Percentiles rank a stretch among this genome's conserved stretches.
Conservation (phyloP, 2,888 invertebrate species). For the Poecilobothrus nobilitatus region DNA sequence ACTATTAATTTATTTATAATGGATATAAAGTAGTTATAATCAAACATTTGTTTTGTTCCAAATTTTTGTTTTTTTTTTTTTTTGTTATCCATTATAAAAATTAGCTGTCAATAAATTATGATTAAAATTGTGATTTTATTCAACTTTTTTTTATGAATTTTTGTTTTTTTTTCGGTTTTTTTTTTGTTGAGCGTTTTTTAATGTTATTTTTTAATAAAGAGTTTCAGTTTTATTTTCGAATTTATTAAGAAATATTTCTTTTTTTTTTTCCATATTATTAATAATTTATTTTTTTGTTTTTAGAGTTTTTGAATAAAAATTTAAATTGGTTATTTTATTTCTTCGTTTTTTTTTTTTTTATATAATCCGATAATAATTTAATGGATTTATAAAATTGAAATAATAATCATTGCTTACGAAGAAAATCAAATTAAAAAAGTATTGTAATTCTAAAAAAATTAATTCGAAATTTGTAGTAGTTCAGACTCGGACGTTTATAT, state of each 20-base stretch:
- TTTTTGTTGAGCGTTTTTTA: neutral
- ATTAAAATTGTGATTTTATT: neutral
- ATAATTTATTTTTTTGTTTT: neutral
- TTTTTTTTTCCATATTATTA: no score
- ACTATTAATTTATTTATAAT: no score
- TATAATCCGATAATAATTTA: neutral
- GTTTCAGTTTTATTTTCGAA: neutral
- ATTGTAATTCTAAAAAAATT: no score
- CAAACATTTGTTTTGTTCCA: no score
- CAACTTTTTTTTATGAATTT: neutral
- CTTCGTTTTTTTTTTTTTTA: neutral
- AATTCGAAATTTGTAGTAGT: no score
- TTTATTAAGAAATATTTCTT: constrained; percentile 1
- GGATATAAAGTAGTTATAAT: no score
- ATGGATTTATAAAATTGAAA: constrained; percentile 6
- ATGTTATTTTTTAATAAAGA: no score
- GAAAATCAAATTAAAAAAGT: no score
- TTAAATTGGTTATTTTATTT: no score
- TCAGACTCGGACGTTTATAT: no score
- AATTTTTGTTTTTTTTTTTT: no score
- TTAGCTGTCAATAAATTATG: neutral
- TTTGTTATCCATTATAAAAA: neutral
- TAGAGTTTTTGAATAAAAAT: neutral
- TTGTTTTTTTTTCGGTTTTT: neutral
- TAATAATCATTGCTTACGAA: neutral